Evolutionary conservation across 2,888 invertebrate genomes (phyloP).

Genomic region (Luperina nickerlii): DNA sequence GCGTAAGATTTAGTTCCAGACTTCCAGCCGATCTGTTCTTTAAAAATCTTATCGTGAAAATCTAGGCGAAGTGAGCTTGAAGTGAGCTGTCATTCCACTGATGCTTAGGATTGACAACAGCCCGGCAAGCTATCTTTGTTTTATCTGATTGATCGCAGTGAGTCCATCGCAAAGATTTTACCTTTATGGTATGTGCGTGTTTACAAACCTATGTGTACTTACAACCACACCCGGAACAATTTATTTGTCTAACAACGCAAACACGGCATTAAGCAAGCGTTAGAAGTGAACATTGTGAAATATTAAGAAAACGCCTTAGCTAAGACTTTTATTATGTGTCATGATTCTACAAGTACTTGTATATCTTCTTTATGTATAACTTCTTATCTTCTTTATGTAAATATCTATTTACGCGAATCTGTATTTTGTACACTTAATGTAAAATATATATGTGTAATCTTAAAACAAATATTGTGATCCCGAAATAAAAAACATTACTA

Average conservation of each 20-base stretch:
- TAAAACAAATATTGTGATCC: not conserved
- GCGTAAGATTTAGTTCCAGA: not conserved
- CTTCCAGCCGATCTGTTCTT: not conserved
- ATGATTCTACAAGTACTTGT: not conserved
- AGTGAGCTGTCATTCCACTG: not conserved
- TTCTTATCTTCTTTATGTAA: not conserved
- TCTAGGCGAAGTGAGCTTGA: not conserved
- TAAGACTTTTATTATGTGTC: not conserved
- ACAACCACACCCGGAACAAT: not conserved
- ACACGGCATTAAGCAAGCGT: constrained; percentile 10
- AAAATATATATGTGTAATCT: too few relatives aligned
- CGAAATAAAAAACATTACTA: not conserved
- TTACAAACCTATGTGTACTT: not conserved
- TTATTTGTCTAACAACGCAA: constrained; percentile 24
- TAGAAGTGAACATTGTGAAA: constrained; percentile 8
- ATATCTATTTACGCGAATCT: not conserved
- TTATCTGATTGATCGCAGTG: not conserved
- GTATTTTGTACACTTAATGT: not conserved
- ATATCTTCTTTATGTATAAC: too few relatives aligned
- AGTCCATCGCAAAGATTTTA: not conserved
- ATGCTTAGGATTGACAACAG: not conserved
- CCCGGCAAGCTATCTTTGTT: not conserved
- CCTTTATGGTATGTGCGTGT: not conserved
- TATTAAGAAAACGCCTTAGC: not conserved
- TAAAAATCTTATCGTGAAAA: not conserved